Evolutionary conservation across 2,113 vertebrate genomes (phyloP), one percentile per base, ranked within the genome.

Genomic region (Hipposideros armiger): DNA sequence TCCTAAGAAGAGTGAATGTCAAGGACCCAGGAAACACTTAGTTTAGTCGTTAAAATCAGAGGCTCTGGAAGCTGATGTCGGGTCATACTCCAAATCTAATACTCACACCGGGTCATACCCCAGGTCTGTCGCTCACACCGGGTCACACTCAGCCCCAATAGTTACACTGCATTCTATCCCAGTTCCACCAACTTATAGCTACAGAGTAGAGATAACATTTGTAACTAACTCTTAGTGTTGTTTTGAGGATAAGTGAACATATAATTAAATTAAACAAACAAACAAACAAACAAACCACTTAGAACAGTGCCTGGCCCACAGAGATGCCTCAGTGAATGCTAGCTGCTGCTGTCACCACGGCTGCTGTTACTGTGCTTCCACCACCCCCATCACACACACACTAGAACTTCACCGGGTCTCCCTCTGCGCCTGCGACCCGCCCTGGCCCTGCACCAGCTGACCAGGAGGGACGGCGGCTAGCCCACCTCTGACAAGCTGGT

Each of bases 331-430:
- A 0, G 11, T 1, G 62, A 28, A 5, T 0, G 1, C 5, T 0
- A 4, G 70, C 3, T 0, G 36, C 0, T 28, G 24, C 2, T 0
- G 28, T 0, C 28, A 1, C 32, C 56, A 20, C 0, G 4, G 30
- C 0, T n/a, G n/a, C 0, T 1, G 1, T 19, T 67, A 3, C 0
- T 4, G 2, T 7, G 5, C 26, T 4, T 14, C 58, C 26, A 10
- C n/a, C 6, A 4, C 9, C 30, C 2, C 11, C 4, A 16, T 6
- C 13, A 15, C 62, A 14, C 54, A 24, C 69, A 28, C 4, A 8
- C 3, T 5, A 1, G 0, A 1, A 54, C 4, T 9, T 16, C 11
- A 5, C 24, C 0, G 26, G 40, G 26, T 28, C 28, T 78, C 50
- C 54, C 45, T 32, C 32, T 4, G 32, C 54, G 67, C 22, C 76